These are phyloP conservation scores for Megalurothrips usitatus DNA, from an alignment of 2,888 invertebrate species.

Conservation along the genomic window DNA sequence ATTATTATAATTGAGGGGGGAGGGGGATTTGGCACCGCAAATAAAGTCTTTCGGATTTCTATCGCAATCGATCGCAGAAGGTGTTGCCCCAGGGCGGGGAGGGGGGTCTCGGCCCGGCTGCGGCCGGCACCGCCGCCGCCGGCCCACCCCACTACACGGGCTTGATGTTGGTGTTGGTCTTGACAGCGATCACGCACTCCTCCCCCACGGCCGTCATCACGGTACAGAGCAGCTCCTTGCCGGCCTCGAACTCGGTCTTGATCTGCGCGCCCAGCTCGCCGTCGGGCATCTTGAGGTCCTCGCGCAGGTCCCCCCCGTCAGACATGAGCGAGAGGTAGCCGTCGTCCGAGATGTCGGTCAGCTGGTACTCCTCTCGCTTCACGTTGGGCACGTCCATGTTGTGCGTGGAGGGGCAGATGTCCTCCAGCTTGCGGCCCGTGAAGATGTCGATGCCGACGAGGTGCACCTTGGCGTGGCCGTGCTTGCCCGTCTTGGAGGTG, in stretches of 20 bases:
- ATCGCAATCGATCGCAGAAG: too few relatives aligned
- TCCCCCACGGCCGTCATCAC: slow-evolving; percentile 90
- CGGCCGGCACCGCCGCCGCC: not conserved
- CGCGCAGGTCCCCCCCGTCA: slow-evolving; percentile 89
- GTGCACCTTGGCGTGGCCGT: slow-evolving; percentile 99
- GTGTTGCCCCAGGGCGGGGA: too few relatives aligned
- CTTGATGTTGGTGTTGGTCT: slow-evolving; percentile 76
- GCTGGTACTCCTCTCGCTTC: slow-evolving; percentile 92
- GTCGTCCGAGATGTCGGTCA: slow-evolving; percentile 90
- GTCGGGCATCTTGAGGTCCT: slow-evolving; percentile 94
- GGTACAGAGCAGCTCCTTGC: slow-evolving; percentile 89
- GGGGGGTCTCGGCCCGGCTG: too few relatives aligned
- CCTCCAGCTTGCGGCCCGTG: slow-evolving; percentile 88
- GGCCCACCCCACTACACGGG: not conserved
- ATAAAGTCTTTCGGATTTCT: too few relatives aligned
- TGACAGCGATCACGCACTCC: slow-evolving; percentile 89
- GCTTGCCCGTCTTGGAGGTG: slow-evolving; percentile 99
- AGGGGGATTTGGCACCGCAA: too few relatives aligned
- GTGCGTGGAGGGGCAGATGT: slow-evolving; percentile 99
- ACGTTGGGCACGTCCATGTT: slow-evolving; percentile 99
- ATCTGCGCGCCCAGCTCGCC: slow-evolving; percentile 86
- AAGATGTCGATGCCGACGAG: slow-evolving; percentile 94
- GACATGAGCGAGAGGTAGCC: slow-evolving; percentile 92
- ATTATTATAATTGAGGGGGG: too few relatives aligned
- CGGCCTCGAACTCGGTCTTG: slow-evolving; percentile 77